phyloP scores from a whole-genome alignment of 2,113 vertebrate genomes.

The Perognathus longimembris region DNA sequence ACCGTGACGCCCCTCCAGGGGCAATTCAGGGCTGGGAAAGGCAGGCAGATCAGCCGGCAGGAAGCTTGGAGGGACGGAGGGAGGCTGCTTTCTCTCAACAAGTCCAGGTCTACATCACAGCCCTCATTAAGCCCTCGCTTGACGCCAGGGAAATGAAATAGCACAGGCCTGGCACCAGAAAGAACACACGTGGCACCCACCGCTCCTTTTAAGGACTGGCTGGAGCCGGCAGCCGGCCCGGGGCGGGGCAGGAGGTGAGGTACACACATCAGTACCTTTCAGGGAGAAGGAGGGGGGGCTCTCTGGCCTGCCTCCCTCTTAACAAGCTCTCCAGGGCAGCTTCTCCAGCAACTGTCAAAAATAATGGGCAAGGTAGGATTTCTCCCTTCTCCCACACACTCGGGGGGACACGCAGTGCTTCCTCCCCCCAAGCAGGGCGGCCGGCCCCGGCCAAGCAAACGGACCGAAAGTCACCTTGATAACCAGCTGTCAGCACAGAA shows the following conservation, averaged over 20 bases:
- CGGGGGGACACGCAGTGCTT: conserved; percentile 21
- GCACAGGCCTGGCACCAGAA: conserved; percentile 77
- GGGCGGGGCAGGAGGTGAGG: conserved; percentile 54
- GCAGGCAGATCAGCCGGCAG: background rate
- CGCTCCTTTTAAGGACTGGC: conserved; percentile 81
- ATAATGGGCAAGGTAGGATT: conserved; percentile 27
- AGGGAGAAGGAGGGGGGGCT: background rate
- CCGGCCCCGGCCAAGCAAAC: conserved; percentile 23
- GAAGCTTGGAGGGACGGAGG: background rate
- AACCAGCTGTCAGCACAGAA: conserved; percentile 56
- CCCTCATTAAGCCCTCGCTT: conserved; percentile 72
- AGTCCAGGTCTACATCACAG: conserved; percentile 65
- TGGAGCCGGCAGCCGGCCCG: conserved; percentile 48
- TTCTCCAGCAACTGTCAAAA: conserved; percentile 47
- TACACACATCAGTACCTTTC: conserved; percentile 50
- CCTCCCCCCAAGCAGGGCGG: background rate
- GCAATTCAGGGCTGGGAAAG: background rate
- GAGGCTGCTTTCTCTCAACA: conserved; percentile 67
- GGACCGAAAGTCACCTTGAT: conserved; percentile 44
- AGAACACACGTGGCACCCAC: conserved; percentile 71
- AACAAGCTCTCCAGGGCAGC: conserved; percentile 54
- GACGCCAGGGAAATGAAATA: conserved; percentile 73
- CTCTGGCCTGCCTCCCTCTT: conserved; percentile 22
- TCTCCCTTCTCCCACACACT: conserved; percentile 35
- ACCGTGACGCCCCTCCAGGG: background rate